Conservation (phyloP, 2,888 invertebrate species). For the Bellardia pandia region DNA sequence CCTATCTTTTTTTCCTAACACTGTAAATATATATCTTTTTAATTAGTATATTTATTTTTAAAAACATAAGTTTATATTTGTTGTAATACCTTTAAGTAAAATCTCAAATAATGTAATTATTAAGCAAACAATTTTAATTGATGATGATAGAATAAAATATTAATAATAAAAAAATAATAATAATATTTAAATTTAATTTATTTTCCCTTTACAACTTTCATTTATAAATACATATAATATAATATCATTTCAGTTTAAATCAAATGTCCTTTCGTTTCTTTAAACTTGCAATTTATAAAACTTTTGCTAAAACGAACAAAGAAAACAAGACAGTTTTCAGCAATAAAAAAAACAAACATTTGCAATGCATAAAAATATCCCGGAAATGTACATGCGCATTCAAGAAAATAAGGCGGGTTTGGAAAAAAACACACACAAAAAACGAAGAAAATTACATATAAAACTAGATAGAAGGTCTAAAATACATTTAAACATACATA, state of each 20-base stretch:
- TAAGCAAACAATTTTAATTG: no score
- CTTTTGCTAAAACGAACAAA: conserved; percentile 39
- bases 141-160: no score
- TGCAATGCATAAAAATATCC: conserved; percentile 55
- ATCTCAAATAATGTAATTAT: no score
- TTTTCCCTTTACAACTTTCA: conserved; percentile 37
- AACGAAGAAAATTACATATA: neutral
- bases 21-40: no score
- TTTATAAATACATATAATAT: conserved; percentile 39
- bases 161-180: no score
- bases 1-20: no score
- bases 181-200: conserved; percentile 6
- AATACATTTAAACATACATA: conserved; percentile 41
- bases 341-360: conserved; percentile 45
- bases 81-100: no score
- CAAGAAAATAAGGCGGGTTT: conserved; percentile 37
- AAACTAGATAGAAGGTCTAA: conserved; percentile 47
- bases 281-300: conserved; percentile 58
- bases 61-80: no score
- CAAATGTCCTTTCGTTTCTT: conserved; percentile 48
- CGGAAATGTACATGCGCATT: conserved; percentile 71
- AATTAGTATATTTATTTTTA: no score
- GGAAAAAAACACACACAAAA: neutral
- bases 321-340: conserved; percentile 48
- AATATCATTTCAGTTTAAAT: conserved; percentile 25